Evolutionary conservation across 1,140 invertebrate species (phyloP).

Genomic region (Zaprionus africanus): DNA sequence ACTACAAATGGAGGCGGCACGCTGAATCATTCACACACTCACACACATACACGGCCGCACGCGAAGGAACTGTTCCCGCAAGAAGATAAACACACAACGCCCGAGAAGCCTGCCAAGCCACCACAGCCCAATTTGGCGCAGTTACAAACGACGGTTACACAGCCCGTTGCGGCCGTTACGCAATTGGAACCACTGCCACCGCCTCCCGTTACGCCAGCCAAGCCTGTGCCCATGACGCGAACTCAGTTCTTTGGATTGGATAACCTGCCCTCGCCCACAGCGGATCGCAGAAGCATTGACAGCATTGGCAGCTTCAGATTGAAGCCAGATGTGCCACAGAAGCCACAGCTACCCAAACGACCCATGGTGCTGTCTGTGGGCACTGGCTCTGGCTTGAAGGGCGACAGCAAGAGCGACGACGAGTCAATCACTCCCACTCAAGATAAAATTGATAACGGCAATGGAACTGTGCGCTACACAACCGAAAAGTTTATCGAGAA

Average conservation of each 20-base stretch:
- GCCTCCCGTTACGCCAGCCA: slow-evolving; percentile 65
- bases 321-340: slow-evolving; percentile 80
- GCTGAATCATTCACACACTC: slow-evolving; percentile 48
- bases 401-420: slow-evolving; percentile 71
- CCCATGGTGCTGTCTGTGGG: slow-evolving; percentile 63
- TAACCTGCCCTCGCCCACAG: slow-evolving; percentile 75
- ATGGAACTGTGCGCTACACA: slow-evolving; percentile 62
- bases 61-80: slow-evolving; percentile 74
- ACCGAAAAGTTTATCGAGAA: slow-evolving; percentile 76
- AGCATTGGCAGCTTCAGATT: slow-evolving; percentile 73
- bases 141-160: slow-evolving; percentile 27
- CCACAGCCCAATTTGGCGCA: slow-evolving; percentile 72
- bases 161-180: slow-evolving; percentile 26
- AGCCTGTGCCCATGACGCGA: slow-evolving; percentile 80
- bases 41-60: slow-evolving; percentile 50
- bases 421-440: slow-evolving; percentile 68
- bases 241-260: slow-evolving; percentile 81
- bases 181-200: slow-evolving; percentile 63
- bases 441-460: slow-evolving; percentile 60
- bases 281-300: slow-evolving; percentile 76
- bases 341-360: slow-evolving; percentile 75
- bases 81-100: slow-evolving; percentile 32
- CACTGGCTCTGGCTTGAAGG: slow-evolving; percentile 9
- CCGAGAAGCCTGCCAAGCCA: slow-evolving; percentile 76
- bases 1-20: slow-evolving; percentile 69